Evolutionary conservation across 2,113 vertebrate genomes (phyloP).

Genomic region (Amphiprion percula): DNA sequence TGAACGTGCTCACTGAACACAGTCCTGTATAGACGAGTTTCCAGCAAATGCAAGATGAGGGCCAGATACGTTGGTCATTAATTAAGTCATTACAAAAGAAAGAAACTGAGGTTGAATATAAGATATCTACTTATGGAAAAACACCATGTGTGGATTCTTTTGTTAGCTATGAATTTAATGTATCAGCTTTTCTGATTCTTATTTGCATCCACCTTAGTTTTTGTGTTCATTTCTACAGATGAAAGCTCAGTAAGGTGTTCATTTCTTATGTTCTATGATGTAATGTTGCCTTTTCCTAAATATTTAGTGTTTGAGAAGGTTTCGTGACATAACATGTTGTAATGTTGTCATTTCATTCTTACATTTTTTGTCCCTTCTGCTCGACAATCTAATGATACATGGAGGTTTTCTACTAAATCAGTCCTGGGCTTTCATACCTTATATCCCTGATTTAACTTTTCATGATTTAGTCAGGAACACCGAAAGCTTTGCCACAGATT

Average conservation of each 20-base stretch:
- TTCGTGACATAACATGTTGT: constrained; percentile 12
- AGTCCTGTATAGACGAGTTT: constrained; percentile 50
- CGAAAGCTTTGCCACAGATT: background rate
- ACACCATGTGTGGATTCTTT: constrained; percentile 36
- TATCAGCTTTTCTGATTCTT: constrained; percentile 21
- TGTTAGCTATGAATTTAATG: constrained; percentile 20
- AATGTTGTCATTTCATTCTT: constrained; percentile 29
- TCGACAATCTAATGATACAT: background rate
- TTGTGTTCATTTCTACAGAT: background rate
- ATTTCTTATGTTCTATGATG: no score
- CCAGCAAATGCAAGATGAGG: constrained; percentile 49
- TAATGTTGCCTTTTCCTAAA: background rate
- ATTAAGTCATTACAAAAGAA: constrained; percentile 65
- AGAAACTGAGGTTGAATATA: constrained; percentile 57
- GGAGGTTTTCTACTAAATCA: constrained; percentile 14
- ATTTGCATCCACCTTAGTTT: background rate
- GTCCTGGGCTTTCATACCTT: background rate
- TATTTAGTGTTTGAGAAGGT: background rate
- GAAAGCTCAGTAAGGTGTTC: no score
- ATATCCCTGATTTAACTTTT: constrained; percentile 12
- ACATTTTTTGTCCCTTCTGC: constrained; percentile 4
- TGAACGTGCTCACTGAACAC: constrained; percentile 38
- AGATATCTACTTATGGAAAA: constrained; percentile 54
- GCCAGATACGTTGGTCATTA: constrained; percentile 64
- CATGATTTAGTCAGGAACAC: constrained; percentile 5